These are phyloP conservation scores for Oopsacas minuta DNA, from an alignment of 37 sponge, comb jelly and placozoan species.

Conservation along the genomic window DNA sequence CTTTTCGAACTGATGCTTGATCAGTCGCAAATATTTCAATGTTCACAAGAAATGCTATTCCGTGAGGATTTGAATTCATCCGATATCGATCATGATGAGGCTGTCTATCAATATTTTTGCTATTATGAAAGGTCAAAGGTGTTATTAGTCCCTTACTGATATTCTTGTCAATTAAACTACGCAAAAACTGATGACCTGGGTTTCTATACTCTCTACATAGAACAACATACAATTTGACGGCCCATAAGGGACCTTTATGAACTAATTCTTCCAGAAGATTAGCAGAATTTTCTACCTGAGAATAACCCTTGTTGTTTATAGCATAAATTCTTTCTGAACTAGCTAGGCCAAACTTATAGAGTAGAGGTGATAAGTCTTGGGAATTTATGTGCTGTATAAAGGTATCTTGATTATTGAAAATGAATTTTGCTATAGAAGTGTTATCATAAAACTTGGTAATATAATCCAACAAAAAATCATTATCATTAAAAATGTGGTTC, in stretches of 20 bases:
- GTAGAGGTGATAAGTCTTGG: background rate
- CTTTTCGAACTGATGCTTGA: background rate
- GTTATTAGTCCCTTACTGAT: background rate
- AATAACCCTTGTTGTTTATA: background rate
- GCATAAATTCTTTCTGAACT: background rate
- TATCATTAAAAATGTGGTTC: background rate
- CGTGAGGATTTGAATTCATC: background rate
- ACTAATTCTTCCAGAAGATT: slow-evolving; percentile 9
- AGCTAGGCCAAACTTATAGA: background rate
- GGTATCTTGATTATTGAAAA: background rate
- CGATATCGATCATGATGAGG: background rate
- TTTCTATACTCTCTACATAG: background rate
- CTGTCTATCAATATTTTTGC: background rate
- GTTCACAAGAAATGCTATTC: background rate
- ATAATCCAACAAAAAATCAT: slow-evolving; percentile 4
- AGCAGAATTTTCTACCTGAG: background rate
- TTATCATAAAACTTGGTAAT: slow-evolving; percentile 13
- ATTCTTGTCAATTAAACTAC: background rate
- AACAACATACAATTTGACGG: background rate
- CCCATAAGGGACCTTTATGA: background rate
- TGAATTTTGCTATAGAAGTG: background rate
- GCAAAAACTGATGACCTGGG: background rate
- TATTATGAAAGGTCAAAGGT: background rate
- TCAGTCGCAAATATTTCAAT: slow-evolving; percentile 1
- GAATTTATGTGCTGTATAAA: background rate